phyloP scores from a whole-genome alignment of 2,113 vertebrate species.

The Hydropotes inermis region DNA sequence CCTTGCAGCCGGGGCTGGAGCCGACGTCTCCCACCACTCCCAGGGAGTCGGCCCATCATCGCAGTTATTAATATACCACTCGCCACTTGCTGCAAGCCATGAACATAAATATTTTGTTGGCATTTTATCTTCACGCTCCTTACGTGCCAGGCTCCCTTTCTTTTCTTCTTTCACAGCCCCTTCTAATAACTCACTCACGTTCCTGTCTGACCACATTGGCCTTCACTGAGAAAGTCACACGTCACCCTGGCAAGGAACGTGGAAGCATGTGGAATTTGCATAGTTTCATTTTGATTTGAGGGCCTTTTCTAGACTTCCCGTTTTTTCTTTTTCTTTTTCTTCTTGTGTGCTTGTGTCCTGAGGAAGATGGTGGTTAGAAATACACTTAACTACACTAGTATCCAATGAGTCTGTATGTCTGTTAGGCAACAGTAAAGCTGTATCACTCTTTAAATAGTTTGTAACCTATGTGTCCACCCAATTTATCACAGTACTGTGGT shows the following conservation, averaged over 20 bases:
- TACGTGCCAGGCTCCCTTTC: conserved; percentile 57
- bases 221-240: conserved; percentile 7
- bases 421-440: conserved; percentile 4
- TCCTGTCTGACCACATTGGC: conserved; percentile 42
- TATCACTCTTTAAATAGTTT: conserved; percentile 24
- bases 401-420: background rate
- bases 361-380: background rate
- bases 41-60: conserved; percentile 56
- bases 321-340: background rate
- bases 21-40: conserved; percentile 53
- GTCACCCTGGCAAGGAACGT: conserved; percentile 14
- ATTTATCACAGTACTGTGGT: background rate
- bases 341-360: background rate
- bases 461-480: background rate
- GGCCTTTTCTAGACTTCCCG: background rate
- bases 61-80: conserved; percentile 70
- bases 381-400: background rate
- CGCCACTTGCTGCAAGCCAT: conserved; percentile 47
- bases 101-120: conserved; percentile 66
- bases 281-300: conserved; percentile 40
- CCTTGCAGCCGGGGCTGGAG: conserved; percentile 58
- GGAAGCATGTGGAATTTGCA: background rate
- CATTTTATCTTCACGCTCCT: conserved; percentile 62
- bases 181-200: conserved; percentile 61
- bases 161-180: conserved; percentile 14